phyloP scores from a whole-genome alignment of 1,140 invertebrate genomes.

The Armadillidium nasatum region DNA sequence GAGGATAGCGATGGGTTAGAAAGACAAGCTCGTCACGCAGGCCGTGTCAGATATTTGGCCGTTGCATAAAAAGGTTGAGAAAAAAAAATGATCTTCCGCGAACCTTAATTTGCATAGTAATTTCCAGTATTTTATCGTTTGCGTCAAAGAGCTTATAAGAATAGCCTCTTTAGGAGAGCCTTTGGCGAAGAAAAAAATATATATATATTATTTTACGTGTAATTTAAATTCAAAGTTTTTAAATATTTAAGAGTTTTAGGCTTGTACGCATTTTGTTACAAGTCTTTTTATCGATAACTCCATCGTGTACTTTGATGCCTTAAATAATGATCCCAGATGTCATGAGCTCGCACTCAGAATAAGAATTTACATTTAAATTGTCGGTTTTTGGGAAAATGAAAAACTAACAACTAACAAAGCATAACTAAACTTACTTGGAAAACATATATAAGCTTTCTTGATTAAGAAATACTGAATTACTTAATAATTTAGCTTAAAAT shows the following conservation, averaged over 20 bases:
- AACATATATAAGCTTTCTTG: not conserved
- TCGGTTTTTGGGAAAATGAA: not conserved
- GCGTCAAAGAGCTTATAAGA: not conserved
- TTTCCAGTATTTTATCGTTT: constrained; percentile 3
- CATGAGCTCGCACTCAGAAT: not conserved
- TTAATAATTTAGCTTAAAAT: not conserved
- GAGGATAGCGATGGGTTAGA: not conserved
- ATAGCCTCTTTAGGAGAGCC: not conserved
- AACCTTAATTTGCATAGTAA: not conserved
- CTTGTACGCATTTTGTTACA: not conserved
- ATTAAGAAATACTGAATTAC: constrained; percentile 6
- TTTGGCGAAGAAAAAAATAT: not conserved
- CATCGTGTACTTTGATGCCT: not conserved
- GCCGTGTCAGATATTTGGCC: not conserved
- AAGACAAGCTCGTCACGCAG: not conserved
- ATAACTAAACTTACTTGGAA: not conserved
- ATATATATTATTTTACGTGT: no score
- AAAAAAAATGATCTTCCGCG: not conserved
- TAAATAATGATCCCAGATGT: not conserved
- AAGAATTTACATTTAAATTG: constrained; percentile 7
- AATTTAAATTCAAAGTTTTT: not conserved
- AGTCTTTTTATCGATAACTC: not conserved
- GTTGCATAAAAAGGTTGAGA: not conserved
- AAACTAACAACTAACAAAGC: not conserved
- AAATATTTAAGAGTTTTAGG: no score